A percentile compares a stretch with the other conserved stretches of the same genome.
Evolutionary conservation across 1,140 invertebrate species (phyloP).

Genomic region (Mizuhopecten yessoensis): DNA sequence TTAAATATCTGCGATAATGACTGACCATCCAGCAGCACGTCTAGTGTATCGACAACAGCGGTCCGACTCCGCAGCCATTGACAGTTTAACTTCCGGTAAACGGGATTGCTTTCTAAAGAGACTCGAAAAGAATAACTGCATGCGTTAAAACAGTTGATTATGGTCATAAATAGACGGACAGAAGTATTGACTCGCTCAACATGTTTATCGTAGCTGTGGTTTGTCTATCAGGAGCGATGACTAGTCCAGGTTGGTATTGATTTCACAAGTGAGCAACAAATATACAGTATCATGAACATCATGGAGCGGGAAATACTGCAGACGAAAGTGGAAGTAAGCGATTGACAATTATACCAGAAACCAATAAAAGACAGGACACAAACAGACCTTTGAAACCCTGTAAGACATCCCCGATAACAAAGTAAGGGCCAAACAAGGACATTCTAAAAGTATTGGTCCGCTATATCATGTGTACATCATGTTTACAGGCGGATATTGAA

Average conservation of each 20-base stretch:
- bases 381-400: too few species aligned
- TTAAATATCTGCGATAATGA: background rate
- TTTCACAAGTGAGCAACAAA: too few species aligned
- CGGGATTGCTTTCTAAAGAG: background rate
- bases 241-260: background rate
- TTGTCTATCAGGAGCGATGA: background rate
- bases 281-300: too few species aligned
- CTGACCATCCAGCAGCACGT: background rate
- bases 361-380: too few species aligned
- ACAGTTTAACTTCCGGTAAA: background rate
- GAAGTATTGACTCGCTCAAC: background rate
- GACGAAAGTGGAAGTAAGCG: too few species aligned
- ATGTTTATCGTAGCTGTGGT: background rate
- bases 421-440: too few species aligned
- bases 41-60: background rate
- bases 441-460: too few species aligned
- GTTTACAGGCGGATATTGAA: too few species aligned
- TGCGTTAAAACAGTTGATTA: background rate
- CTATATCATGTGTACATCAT: too few species aligned
- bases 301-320: too few species aligned
- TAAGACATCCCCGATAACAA: too few species aligned
- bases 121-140: background rate
- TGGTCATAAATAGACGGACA: background rate
- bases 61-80: background rate
- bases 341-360: too few species aligned